Percentiles rank a stretch among this genome's conserved stretches.
These are phyloP conservation scores for Torymus auratus DNA, from an alignment of 2,888 invertebrate genomes.

Conservation along the genomic window DNA sequence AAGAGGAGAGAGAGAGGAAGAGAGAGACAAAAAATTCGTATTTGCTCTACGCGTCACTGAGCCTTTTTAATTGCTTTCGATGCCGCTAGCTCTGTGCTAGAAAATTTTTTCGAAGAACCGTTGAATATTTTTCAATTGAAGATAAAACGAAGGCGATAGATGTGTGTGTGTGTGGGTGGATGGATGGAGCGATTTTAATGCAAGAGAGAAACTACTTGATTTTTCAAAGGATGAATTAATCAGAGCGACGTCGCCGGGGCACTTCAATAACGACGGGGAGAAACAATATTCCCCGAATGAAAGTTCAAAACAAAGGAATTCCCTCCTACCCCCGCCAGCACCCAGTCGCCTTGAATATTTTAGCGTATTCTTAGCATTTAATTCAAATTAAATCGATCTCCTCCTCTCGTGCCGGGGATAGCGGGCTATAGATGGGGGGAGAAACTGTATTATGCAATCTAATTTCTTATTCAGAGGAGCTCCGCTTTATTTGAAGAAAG, in stretches of 20 bases:
- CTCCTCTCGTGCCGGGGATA: neutral
- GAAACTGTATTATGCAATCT: slow-evolving; percentile 17
- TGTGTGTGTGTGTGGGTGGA: too few relatives aligned
- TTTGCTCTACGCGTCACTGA: slow-evolving; percentile 11
- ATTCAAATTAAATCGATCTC: slow-evolving; percentile 33
- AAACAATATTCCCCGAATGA: slow-evolving; percentile 24
- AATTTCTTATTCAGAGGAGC: slow-evolving; percentile 14
- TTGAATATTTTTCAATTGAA: slow-evolving; percentile 8
- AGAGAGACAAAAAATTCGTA: slow-evolving; percentile 15
- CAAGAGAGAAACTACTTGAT: neutral
- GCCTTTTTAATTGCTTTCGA: slow-evolving; percentile 25
- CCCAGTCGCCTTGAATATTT: slow-evolving; percentile 23
- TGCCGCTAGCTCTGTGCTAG: neutral
- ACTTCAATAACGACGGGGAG: slow-evolving; percentile 5
- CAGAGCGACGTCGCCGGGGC: neutral
- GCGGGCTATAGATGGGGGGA: neutral
- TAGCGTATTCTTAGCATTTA: slow-evolving; percentile 40
- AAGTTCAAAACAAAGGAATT: slow-evolving; percentile 34
- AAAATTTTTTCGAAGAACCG: neutral
- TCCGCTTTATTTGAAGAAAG: neutral
- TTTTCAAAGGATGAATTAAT: slow-evolving; percentile 30
- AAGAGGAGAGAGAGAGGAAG: slow-evolving; percentile 36
- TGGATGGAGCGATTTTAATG: neutral
- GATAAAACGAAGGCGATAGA: neutral
- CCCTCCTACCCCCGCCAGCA: too few relatives aligned